A percentile compares a stretch with the other conserved stretches of the same genome.
phyloP scores from a whole-genome alignment of 2,113 vertebrate genomes.

The Paedocypris sp. region DNA sequence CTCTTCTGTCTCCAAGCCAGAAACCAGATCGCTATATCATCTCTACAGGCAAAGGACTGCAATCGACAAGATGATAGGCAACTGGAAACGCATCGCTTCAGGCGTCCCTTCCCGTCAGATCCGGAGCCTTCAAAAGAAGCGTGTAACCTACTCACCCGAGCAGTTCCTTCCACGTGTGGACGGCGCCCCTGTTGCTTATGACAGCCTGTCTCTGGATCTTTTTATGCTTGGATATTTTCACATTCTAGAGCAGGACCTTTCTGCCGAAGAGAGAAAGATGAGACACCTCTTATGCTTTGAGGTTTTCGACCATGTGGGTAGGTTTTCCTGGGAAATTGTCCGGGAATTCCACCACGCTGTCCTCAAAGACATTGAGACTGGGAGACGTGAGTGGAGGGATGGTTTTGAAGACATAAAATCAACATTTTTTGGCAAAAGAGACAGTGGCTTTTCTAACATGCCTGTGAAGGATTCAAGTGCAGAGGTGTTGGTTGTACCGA shows the following conservation, averaged over 20 bases:
- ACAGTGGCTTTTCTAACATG: neutral
- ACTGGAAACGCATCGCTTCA: constrained; percentile 60
- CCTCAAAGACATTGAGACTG: constrained; percentile 70
- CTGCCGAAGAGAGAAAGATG: constrained; percentile 72
- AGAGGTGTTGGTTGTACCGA: constrained; percentile 33
- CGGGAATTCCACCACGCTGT: constrained; percentile 81
- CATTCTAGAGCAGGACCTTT: constrained; percentile 80
- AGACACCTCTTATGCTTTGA: constrained; percentile 92
- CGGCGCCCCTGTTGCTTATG: constrained; percentile 56
- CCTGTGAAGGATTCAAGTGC: neutral
- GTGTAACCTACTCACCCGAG: constrained; percentile 68
- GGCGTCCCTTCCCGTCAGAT: constrained; percentile 43
- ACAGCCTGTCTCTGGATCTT: constrained; percentile 76
- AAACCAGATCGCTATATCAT: constrained; percentile 23
- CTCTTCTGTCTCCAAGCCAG: constrained; percentile 1
- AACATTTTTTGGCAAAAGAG: constrained; percentile 62
- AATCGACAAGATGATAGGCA: constrained; percentile 67
- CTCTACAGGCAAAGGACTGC: constrained; percentile 64
- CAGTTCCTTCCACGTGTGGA: constrained; percentile 71
- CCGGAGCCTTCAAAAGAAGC: constrained; percentile 35
- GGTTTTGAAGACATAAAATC: constrained; percentile 85
- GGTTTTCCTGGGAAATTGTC: constrained; percentile 71
- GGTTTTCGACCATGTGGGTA: constrained; percentile 81
- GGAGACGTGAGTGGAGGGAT: constrained; percentile 71
- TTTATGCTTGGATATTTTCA: constrained; percentile 95